A percentile compares a stretch with the other conserved stretches of the same genome.
Evolutionary conservation across 2,888 invertebrate genomes (phyloP).

Genomic region (Agrypnus murinus): DNA sequence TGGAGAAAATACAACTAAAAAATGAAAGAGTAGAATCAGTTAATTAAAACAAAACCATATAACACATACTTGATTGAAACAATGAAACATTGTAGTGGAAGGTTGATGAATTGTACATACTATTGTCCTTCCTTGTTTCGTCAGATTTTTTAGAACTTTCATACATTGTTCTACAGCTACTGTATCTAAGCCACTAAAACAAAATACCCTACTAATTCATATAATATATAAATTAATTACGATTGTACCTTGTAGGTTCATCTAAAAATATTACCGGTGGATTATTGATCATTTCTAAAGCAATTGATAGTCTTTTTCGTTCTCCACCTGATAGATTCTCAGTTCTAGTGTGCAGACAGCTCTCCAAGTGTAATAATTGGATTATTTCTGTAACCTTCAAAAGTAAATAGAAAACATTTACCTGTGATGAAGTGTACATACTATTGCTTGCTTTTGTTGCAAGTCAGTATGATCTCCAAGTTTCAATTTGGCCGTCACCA

Average conservation of each 20-base stretch:
- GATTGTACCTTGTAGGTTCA: conserved; percentile 85
- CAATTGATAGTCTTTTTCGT: conserved; percentile 83
- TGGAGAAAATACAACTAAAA: conserved; percentile 74
- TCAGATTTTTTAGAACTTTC: conserved; percentile 79
- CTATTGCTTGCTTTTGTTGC: conserved; percentile 78
- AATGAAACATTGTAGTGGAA: no score
- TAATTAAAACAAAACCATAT: no score
- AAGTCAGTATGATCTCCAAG: conserved; percentile 76
- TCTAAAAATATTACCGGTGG: no score
- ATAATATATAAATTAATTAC: no score
- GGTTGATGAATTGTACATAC: no score
- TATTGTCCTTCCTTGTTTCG: conserved; percentile 82
- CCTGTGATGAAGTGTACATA: no score
- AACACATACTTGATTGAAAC: no score
- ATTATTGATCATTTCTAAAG: conserved; percentile 86
- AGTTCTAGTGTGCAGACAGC: conserved; percentile 79
- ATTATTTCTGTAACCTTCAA: conserved; percentile 77
- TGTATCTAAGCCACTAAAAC: conserved; percentile 81
- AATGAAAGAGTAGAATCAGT: no score
- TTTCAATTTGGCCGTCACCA: conserved; percentile 83
- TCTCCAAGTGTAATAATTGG: conserved; percentile 80
- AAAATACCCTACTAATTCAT: not conserved
- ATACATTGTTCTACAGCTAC: conserved; percentile 84
- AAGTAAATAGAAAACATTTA: no score
- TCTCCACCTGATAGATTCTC: conserved; percentile 85